These are phyloP conservation scores for Harpalus rubripes DNA, from an alignment of 2,888 invertebrate genomes.

Conservation along the genomic window DNA sequence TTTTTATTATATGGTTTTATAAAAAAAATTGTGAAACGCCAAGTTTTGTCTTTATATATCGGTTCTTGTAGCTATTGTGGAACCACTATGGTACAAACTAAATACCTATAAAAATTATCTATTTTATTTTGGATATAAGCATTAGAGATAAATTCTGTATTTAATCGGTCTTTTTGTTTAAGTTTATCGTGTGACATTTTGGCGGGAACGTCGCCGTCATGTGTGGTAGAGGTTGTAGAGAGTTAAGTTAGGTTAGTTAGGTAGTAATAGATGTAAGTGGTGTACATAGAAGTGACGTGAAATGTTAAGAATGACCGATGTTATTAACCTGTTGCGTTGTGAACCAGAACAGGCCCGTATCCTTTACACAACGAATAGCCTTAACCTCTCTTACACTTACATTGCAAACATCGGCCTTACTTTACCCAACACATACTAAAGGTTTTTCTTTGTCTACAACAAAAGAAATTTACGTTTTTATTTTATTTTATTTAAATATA, in stretches of 20 bases:
- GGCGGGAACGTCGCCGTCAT: neutral
- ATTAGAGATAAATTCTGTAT: neutral
- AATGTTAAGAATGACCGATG: conserved; percentile 62
- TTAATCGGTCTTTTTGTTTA: neutral
- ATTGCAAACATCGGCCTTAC: neutral
- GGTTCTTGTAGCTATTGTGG: no score
- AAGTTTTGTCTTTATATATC: no score
- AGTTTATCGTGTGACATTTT: neutral
- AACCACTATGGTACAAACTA: no score
- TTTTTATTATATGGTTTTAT: no score
- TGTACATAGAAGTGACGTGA: conserved; percentile 48
- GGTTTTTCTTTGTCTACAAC: neutral
- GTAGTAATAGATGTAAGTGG: conserved; percentile 42
- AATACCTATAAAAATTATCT: no score
- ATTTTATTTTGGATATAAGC: no score
- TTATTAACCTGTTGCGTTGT: conserved; percentile 64
- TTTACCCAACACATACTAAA: neutral
- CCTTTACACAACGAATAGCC: conserved; percentile 12
- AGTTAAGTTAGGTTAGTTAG: conserved; percentile 55
- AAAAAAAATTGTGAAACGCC: no score
- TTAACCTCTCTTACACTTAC: conserved; percentile 6
- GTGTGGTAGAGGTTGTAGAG: conserved; percentile 16
- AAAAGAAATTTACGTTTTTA: neutral
- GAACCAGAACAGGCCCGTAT: conserved; percentile 41
- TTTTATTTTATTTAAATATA: no score